Percentiles rank a stretch among this genome's conserved stretches.
phyloP scores from a whole-genome alignment of 2,888 invertebrate genomes.

The Odontomyia ornata region DNA sequence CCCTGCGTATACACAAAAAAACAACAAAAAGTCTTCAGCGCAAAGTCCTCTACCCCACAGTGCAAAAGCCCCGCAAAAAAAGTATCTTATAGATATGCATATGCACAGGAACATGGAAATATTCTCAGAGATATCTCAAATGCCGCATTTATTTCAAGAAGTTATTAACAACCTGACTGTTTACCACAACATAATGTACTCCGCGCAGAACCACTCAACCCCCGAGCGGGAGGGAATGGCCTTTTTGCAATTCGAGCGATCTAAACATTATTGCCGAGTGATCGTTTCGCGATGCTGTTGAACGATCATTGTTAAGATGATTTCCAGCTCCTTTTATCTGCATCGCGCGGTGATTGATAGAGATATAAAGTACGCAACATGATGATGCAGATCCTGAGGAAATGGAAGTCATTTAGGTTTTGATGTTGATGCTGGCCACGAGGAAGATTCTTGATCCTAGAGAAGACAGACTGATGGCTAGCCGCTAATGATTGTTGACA shows the following conservation, averaged over 20 bases:
- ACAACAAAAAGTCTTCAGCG: too few species aligned
- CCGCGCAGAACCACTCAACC: not conserved
- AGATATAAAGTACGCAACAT: constrained; percentile 1
- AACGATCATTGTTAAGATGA: not conserved
- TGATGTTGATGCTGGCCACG: not conserved
- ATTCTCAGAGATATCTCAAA: constrained; percentile 18
- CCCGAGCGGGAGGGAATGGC: not conserved
- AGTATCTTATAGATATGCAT: too few species aligned
- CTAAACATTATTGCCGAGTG: too few species aligned
- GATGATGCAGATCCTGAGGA: not conserved
- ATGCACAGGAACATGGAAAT: too few species aligned
- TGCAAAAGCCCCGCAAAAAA: too few species aligned
- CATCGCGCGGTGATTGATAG: not conserved
- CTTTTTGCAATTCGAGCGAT: not conserved
- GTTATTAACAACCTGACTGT: constrained; percentile 26
- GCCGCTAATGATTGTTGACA: too few species aligned
- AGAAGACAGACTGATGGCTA: too few species aligned
- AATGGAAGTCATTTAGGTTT: constrained; percentile 8
- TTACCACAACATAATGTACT: not conserved
- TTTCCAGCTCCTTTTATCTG: constrained; percentile 1
- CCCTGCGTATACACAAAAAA: not conserved
- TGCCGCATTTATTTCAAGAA: constrained; percentile 27
- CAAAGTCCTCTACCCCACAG: too few species aligned
- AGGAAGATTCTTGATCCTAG: too few species aligned
- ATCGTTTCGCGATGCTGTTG: not conserved